phyloP scores from a whole-genome alignment of 2,797 vertebrate genomes.

The Clamator glandarius region DNA sequence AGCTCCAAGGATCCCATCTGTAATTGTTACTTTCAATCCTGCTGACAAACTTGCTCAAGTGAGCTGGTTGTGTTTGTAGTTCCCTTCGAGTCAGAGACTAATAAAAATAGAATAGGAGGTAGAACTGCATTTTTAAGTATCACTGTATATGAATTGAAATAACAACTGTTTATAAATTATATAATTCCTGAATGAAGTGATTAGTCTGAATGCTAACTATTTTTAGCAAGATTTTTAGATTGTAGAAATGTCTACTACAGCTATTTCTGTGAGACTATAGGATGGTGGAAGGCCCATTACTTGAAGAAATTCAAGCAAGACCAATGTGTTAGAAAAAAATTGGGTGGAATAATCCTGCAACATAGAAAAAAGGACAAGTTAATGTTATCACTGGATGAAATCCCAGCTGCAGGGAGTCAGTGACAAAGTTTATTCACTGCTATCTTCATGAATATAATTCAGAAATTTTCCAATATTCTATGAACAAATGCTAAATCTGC shows the following conservation, averaged over 20 bases:
- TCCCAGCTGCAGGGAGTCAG: neutral
- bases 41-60: neutral
- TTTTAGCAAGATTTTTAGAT: neutral
- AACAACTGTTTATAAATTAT: neutral
- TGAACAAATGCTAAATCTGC: neutral
- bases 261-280: neutral
- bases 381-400: neutral
- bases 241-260: neutral
- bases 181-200: neutral
- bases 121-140: neutral
- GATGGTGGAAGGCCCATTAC: neutral
- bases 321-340: neutral
- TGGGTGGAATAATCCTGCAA: accelerated
- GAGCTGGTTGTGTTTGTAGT: neutral
- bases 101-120: neutral
- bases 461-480: neutral
- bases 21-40: neutral
- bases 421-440: neutral
- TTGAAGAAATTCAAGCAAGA: neutral
- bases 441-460: neutral
- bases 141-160: neutral
- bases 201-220: neutral
- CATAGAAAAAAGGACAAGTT: neutral
- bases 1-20: neutral
- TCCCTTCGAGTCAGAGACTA: neutral